phyloP scores from a whole-genome alignment of 2,888 invertebrate species.

The Allygus modestus region DNA sequence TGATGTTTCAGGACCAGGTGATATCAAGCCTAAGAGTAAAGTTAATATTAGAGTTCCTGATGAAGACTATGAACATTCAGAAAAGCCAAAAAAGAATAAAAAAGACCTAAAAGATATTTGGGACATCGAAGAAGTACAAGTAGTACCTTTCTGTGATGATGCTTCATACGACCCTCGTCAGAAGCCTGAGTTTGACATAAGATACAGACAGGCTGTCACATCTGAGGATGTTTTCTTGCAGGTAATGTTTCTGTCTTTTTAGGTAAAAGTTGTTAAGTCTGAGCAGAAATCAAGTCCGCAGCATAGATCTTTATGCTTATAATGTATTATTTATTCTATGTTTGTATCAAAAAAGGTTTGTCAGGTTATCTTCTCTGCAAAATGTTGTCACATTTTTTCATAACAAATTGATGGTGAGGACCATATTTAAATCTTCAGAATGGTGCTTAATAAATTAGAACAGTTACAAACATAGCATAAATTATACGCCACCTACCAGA shows the following conservation, averaged over 20 bases:
- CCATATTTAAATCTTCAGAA: too few species aligned
- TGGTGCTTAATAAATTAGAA: too few species aligned
- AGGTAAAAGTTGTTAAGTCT: too few species aligned
- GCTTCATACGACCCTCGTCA: constrained; percentile 79
- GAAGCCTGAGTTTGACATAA: constrained; percentile 86
- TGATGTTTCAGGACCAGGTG: constrained; percentile 75
- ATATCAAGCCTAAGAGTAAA: constrained; percentile 72
- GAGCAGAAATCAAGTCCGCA: too few species aligned
- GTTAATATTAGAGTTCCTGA: constrained; percentile 67
- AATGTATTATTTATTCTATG: too few species aligned
- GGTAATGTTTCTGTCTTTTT: constrained; percentile 74
- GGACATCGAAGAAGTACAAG: constrained; percentile 71
- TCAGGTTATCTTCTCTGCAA: too few species aligned
- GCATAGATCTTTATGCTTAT: too few species aligned
- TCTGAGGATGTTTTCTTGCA: constrained; percentile 92
- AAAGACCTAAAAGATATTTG: constrained; percentile 73
- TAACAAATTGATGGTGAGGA: too few species aligned
- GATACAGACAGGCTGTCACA: constrained; percentile 90
- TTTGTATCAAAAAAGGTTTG: too few species aligned
- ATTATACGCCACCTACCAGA: too few species aligned
- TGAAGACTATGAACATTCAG: constrained; percentile 69
- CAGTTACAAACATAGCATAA: too few species aligned
- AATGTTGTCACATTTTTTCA: too few species aligned
- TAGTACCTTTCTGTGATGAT: constrained; percentile 72
- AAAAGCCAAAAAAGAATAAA: constrained; percentile 65